Percentiles rank a stretch among this genome's conserved stretches.
phyloP scores from a whole-genome alignment of 1,140 invertebrate genomes.

The Cryptotermes secundus region DNA sequence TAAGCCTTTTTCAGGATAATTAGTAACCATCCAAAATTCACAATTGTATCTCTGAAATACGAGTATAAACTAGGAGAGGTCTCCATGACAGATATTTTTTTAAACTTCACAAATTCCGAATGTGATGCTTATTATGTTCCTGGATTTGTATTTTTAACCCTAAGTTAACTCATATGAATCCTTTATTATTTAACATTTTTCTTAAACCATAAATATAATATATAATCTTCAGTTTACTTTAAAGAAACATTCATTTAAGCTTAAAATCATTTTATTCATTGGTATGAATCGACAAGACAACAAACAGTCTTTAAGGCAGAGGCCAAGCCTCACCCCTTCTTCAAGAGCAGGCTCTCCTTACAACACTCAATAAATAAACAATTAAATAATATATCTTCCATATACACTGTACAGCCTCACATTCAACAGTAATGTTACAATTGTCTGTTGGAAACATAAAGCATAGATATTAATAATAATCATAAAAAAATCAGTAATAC shows the following conservation, averaged over 20 bases:
- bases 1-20: no score
- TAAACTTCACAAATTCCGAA: no score
- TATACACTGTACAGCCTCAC: constrained; percentile 2
- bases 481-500: not conserved
- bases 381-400: not conserved
- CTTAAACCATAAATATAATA: no score
- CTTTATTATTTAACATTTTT: no score
- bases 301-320: constrained; percentile 7
- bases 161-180: no score
- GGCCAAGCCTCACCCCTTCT: not conserved
- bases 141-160: no score
- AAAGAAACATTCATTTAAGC: not conserved
- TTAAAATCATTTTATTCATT: constrained; percentile 17
- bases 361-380: constrained; percentile 14
- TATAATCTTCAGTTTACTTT: no score
- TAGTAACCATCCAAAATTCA: no score
- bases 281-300: constrained; percentile 16
- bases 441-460: not conserved
- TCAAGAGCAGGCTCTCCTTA: not conserved
- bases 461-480: not conserved
- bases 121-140: no score
- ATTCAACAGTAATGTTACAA: constrained; percentile 20
- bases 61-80: no score
- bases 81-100: no score
- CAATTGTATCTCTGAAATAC: no score